Evolutionary conservation across 2,888 invertebrate species (phyloP).

Genomic region (Chaetogeoica ovagalla): DNA sequence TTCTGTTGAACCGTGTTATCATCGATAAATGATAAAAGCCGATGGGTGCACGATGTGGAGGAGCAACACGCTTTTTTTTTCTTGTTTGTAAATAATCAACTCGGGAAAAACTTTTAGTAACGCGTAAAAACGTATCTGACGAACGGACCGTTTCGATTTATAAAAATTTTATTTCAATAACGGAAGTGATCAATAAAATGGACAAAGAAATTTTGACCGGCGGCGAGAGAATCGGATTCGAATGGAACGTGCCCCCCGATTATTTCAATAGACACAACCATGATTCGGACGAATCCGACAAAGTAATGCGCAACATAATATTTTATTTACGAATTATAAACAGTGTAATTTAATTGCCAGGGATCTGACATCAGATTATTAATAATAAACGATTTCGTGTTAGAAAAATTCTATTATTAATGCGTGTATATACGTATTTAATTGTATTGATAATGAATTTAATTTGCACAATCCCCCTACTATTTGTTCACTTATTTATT

Average conservation of each 20-base stretch:
- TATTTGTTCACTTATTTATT: no score
- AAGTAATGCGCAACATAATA: neutral
- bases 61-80: no score
- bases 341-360: neutral
- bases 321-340: neutral
- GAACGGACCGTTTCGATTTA: no score
- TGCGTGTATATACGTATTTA: neutral
- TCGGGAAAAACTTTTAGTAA: no score
- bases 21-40: no score
- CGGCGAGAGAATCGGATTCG: constrained; percentile 21
- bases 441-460: neutral
- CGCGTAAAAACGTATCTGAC: no score
- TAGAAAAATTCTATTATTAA: no score
- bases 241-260: constrained; percentile 30
- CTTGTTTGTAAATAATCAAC: no score
- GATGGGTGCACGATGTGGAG: no score
- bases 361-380: neutral
- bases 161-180: neutral
- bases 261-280: constrained; percentile 32
- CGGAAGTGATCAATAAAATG: neutral
- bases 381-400: neutral
- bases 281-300: constrained; percentile 39
- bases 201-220: neutral
- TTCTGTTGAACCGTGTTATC: no score
- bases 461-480: no score